Evolutionary conservation across 1,140 invertebrate genomes (phyloP).

Genomic region (Drosophila littoralis): DNA sequence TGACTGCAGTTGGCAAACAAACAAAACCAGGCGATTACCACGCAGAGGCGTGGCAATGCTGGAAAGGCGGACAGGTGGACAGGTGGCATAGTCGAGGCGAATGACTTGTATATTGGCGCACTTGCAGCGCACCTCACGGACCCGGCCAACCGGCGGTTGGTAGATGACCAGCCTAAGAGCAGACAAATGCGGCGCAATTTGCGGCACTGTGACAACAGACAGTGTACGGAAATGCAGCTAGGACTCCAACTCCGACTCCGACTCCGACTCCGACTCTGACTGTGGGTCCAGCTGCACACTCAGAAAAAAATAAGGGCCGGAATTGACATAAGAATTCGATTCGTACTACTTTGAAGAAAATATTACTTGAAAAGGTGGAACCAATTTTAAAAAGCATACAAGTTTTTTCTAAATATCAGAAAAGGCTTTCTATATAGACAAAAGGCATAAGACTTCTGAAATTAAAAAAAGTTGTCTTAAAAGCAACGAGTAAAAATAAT

Average conservation of each 20-base stretch:
- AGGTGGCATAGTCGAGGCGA: slow-evolving; percentile 45
- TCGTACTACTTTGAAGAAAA: too few species aligned
- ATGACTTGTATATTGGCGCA: slow-evolving; percentile 74
- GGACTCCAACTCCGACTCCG: not conserved
- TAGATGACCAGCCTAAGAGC: slow-evolving; percentile 55
- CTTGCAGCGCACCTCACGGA: too few species aligned
- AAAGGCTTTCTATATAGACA: too few species aligned
- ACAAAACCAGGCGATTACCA: slow-evolving; percentile 37
- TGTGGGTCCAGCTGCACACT: not conserved
- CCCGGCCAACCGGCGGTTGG: not conserved
- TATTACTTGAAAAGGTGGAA: too few species aligned
- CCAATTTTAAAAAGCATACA: too few species aligned
- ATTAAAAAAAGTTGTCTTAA: too few species aligned
- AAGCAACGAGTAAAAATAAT: too few species aligned
- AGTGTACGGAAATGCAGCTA: slow-evolving; percentile 6
- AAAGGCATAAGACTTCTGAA: too few species aligned
- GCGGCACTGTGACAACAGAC: slow-evolving; percentile 71
- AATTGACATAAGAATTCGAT: too few species aligned
- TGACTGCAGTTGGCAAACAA: slow-evolving; percentile 72
- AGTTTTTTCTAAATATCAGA: too few species aligned
- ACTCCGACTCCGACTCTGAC: not conserved
- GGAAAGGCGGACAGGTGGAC: not conserved
- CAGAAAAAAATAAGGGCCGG: too few species aligned
- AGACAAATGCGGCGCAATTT: slow-evolving; percentile 77
- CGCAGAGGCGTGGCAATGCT: not conserved